These are phyloP conservation scores for Vimba vimba DNA, from an alignment of 2,113 vertebrate species.

Conservation along the genomic window DNA sequence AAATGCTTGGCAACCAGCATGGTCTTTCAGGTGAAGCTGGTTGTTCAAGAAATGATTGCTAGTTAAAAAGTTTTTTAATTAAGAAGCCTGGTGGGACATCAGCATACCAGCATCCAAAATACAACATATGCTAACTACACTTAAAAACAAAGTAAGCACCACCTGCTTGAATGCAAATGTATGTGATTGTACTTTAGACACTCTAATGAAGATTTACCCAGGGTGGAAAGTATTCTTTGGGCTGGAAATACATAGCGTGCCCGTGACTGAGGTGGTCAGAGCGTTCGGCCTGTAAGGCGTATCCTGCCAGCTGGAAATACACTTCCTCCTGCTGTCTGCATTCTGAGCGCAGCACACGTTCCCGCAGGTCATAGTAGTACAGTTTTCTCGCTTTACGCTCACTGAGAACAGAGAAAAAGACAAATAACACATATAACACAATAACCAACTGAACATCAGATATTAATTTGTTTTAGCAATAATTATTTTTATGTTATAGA, in stretches of 20 bases:
- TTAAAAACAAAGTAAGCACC: background rate
- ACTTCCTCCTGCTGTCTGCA: slow-evolving; percentile 87
- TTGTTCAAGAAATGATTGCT: background rate
- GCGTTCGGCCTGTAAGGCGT: slow-evolving; percentile 86
- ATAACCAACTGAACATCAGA: background rate
- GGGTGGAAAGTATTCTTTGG: slow-evolving; percentile 86
- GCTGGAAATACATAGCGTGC: slow-evolving; percentile 81
- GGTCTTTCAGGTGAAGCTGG: background rate
- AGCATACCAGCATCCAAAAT: background rate
- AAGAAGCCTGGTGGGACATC: background rate
- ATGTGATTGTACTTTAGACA: background rate
- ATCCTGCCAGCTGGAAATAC: slow-evolving; percentile 89
- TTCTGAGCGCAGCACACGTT: slow-evolving; percentile 84
- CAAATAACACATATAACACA: background rate
- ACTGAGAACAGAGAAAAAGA: slow-evolving; percentile 64
- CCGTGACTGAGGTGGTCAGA: slow-evolving; percentile 75
- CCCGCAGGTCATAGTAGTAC: slow-evolving; percentile 86
- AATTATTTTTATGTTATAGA: background rate
- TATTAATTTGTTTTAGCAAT: background rate
- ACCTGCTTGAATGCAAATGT: background rate
- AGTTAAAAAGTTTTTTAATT: background rate
- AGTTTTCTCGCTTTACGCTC: slow-evolving; percentile 82
- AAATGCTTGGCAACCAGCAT: background rate
- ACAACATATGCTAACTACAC: background rate
- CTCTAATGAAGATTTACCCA: slow-evolving; percentile 76